A percentile compares a stretch with the other conserved stretches of the same genome.
These are phyloP conservation scores for Amblyjoppa fuscipennis DNA, from an alignment of 2,888 invertebrate genomes.

Conservation along the genomic window DNA sequence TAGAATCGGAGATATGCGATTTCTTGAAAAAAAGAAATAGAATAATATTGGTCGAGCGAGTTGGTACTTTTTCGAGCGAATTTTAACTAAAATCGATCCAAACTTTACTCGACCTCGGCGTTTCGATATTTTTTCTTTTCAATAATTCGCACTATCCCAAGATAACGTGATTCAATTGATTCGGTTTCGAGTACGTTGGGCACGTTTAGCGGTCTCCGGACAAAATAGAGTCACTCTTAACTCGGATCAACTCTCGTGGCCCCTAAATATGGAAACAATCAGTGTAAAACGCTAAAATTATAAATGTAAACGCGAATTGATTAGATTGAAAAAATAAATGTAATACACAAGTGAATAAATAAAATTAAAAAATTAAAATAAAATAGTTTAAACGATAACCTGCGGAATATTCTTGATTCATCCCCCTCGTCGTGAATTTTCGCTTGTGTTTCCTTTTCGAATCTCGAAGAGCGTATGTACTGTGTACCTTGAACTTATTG, in stretches of 20 bases:
- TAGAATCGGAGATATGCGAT: background rate
- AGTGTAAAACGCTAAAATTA: constrained; percentile 8
- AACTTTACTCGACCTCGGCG: background rate
- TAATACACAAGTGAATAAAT: constrained; percentile 7
- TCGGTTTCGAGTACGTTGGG: constrained; percentile 35
- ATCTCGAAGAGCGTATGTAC: constrained; percentile 14
- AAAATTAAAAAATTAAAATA: constrained; percentile 13
- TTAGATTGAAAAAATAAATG: constrained; percentile 3
- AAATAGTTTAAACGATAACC: constrained; percentile 42
- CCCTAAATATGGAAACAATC: constrained; percentile 43
- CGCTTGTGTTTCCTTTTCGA: constrained; percentile 46
- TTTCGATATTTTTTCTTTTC: background rate
- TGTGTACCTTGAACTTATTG: constrained; percentile 34
- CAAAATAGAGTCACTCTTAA: constrained; percentile 47
- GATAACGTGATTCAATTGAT: constrained; percentile 31
- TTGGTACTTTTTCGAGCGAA: background rate
- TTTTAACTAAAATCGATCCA: background rate
- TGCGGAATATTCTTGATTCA: constrained; percentile 30
- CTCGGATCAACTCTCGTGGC: constrained; percentile 54
- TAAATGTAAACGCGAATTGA: constrained; percentile 23
- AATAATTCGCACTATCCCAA: constrained; percentile 23
- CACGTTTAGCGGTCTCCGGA: constrained; percentile 50
- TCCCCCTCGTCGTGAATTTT: constrained; percentile 39
- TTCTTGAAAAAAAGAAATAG: background rate
- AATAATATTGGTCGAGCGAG: background rate